Conservation (phyloP, 2,888 invertebrate species). For the Eupithecia abbreviata region DNA sequence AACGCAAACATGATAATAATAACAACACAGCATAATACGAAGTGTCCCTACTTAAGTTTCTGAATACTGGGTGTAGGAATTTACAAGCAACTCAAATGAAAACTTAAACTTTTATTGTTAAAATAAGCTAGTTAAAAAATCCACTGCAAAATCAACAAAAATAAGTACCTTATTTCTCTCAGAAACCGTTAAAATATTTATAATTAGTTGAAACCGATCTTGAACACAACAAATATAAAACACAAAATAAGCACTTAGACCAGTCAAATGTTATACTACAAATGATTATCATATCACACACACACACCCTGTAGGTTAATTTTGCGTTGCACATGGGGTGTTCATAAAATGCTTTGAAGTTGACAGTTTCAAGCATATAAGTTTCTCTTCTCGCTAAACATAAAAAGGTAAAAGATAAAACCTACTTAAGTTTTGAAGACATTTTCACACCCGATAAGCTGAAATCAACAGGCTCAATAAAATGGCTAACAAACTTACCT, state of each 20-base stretch:
- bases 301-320: not conserved
- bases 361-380: not conserved
- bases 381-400: not conserved
- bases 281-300: too few species aligned
- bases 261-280: too few species aligned
- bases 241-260: too few species aligned
- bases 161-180: not conserved
- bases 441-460: conserved; percentile 2
- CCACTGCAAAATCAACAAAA: too few species aligned
- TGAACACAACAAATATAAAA: too few species aligned
- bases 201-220: too few species aligned
- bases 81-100: too few species aligned
- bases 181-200: not conserved
- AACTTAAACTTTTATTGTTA: too few species aligned
- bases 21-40: conserved; percentile 39
- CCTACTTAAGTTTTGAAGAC: not conserved
- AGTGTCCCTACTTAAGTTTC: conserved; percentile 4
- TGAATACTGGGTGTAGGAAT: conserved; percentile 11
- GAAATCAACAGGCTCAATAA: not conserved
- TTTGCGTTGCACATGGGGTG: not conserved
- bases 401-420: not conserved
- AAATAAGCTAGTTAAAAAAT: not conserved
- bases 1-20: conserved; percentile 47
- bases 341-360: conserved; percentile 3
- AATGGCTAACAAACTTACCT: not conserved